These are phyloP conservation scores for Gouania willdenowi DNA, from an alignment of 2,797 vertebrate species.

Conservation along the genomic window DNA sequence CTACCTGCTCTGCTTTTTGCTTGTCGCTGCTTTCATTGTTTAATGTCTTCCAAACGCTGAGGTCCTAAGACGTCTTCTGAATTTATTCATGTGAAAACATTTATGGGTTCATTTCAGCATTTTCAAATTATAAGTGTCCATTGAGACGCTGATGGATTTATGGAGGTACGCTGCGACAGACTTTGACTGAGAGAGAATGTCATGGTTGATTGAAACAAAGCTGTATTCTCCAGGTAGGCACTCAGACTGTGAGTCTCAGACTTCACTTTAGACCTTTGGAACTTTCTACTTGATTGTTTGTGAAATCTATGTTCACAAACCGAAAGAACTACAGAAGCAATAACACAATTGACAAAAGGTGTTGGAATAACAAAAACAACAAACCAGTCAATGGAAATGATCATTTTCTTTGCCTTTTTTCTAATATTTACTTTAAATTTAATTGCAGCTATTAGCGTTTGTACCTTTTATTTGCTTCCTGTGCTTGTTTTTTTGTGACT, in stretches of 20 bases:
- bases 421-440: too few relatives aligned
- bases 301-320: neutral
- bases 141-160: constrained; percentile 44
- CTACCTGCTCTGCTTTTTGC: constrained; percentile 30
- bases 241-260: neutral
- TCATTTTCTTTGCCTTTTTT: too few relatives aligned
- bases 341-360: neutral
- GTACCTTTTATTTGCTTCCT: too few relatives aligned
- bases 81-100: constrained; percentile 30
- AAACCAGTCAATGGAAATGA: too few relatives aligned
- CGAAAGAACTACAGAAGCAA: neutral
- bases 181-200: constrained; percentile 41
- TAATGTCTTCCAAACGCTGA: constrained; percentile 21
- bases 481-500: too few relatives aligned
- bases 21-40: constrained; percentile 37
- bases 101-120: constrained; percentile 7
- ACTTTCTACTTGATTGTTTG: neutral
- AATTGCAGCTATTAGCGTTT: too few relatives aligned
- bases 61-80: constrained; percentile 30
- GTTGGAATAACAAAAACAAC: too few relatives aligned
- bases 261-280: neutral
- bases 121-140: constrained; percentile 19
- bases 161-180: constrained; percentile 32
- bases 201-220: constrained; percentile 39
- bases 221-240: constrained; percentile 3